Evolutionary conservation across 2,113 vertebrate species (phyloP), one percentile per base, ranked within the genome.

Genomic region (Oxygymnocypris stewartii): DNA sequence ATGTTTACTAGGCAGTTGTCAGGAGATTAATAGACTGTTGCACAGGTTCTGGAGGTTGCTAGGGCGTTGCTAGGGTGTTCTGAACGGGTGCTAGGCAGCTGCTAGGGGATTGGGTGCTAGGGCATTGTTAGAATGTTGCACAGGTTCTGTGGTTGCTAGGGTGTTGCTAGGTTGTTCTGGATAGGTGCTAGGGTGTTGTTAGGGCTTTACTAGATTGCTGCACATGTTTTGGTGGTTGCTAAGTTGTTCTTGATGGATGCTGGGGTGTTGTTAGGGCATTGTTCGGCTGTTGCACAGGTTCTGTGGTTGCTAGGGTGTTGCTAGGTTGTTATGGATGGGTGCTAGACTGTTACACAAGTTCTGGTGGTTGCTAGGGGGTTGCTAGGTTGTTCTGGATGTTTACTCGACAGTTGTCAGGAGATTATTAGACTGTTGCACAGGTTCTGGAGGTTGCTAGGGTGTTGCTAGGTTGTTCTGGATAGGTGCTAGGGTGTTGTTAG

Each of bases 1-100:
- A 12, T 47, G 3, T 0, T 0, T 47, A 0, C 44, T 44, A 44
- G 0, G 0, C 2, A 2, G 44, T 44, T 2, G 44, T 4, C 1
- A 49, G 47, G 47, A 16, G 49, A 16, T 0, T 51, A 13, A 4
- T 51, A 51, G 49, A 31, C 28, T 31, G 28, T 31, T 31, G 28
- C 28, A 51, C 49, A 51, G 1, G 14, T 51, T 51, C 2, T 44
- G 44, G 44, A 11, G 10, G 42, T 44, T 44, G 42, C 51, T 18
- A 51, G 49, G 49, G 49, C 16, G 51, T 18, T 54, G 14, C 23
- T 61, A 10, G 59, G 6, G 11, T 61, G 18, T 61, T 61, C 20
- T 61, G 57, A 7, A 51, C 4, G 7, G 57, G 57, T 23, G 57
- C 18, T 9, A n/a, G 8, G 59, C 28, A 31, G 28, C 28, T 31